Evolutionary conservation across 2,113 vertebrate genomes (phyloP), one percentile per base, ranked within the genome.

Genomic region (Pteruthius melanotis): DNA sequence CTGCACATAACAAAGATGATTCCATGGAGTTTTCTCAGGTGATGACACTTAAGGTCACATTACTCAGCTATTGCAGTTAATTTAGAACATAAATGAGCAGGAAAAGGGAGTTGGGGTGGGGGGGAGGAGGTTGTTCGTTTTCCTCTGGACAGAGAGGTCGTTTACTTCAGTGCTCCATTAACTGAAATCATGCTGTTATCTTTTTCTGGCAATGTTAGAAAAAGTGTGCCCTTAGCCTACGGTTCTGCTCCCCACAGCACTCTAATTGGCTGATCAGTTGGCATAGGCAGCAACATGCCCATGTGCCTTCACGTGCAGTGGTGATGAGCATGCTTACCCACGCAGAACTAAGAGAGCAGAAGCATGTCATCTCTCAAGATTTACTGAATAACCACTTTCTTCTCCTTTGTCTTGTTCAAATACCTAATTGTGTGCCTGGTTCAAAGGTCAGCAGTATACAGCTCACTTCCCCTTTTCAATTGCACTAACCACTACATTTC

Each of bases 241-340:
- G 1, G 37, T 37, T 11, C 22, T 69, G 37, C 40, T 72, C 11
- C 65, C 10, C 9, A 26, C 15, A 61, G 40, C 45, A 47, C 14
- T 13, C 0, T 0, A 56, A 22, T 0, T n/a, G 56, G 11, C 1
- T 1, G 35, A 49, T 11, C 6, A 1, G 3, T 9, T 13, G 8
- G 13, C 60, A n/a, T 3, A n/a, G 28, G 8, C 2, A 2, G 11
- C 74, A 84, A 14, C 2, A 15, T 2, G 2, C 15, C 21, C 15
- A 2, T 21, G 15, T 0, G 0, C 6, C 12, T 9, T 35, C 16
- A 20, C 2, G 13, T 0, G 3, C 11, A 39, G 44, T 2, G 42
- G 20, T 53, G 26, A 8, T 35, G 27, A 70, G 20, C 27, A 27
- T 4, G 3, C 8, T 6, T 19, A 26, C 18, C 35, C 22, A 52